Conservation (phyloP, 2,797 vertebrate genomes). For the Danio albolineatus region DNA sequence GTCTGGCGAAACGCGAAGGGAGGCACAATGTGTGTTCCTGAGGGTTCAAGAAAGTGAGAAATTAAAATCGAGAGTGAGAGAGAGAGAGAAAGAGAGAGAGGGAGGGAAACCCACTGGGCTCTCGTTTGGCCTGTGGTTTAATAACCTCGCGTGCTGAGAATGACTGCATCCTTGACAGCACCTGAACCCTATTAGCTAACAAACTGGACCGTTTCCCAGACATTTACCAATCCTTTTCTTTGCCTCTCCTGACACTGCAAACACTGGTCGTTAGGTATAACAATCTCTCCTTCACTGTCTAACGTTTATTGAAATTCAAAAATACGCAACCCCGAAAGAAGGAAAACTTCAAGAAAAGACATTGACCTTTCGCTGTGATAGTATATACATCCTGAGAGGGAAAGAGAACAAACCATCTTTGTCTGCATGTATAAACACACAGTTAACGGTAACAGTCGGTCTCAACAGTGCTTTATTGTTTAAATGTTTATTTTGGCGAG, state of each 20-base stretch:
- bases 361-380: too few relatives aligned
- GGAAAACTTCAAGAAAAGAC: background rate
- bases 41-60: slow-evolving; percentile 13
- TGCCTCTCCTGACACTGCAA: slow-evolving; percentile 45
- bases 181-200: slow-evolving; percentile 64
- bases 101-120: slow-evolving; percentile 24
- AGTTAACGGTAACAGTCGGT: too few relatives aligned
- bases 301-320: slow-evolving; percentile 48
- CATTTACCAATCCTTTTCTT: slow-evolving; percentile 48
- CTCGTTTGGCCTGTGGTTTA: slow-evolving; percentile 53
- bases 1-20: background rate
- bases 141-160: slow-evolving; percentile 58
- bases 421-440: too few relatives aligned
- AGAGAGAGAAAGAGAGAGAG: background rate
- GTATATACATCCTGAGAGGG: too few relatives aligned
- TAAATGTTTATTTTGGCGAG: too few relatives aligned
- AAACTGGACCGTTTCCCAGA: slow-evolving; percentile 62
- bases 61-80: background rate
- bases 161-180: slow-evolving; percentile 55
- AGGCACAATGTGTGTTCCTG: slow-evolving; percentile 10
- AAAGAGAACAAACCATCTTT: too few relatives aligned
- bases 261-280: slow-evolving; percentile 38
- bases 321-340: slow-evolving; percentile 25
- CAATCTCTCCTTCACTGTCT: slow-evolving; percentile 13
- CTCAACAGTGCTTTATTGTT: too few relatives aligned